Conservation (phyloP, 2,888 invertebrate genomes). For the Pyrochroa serraticornis region DNA sequence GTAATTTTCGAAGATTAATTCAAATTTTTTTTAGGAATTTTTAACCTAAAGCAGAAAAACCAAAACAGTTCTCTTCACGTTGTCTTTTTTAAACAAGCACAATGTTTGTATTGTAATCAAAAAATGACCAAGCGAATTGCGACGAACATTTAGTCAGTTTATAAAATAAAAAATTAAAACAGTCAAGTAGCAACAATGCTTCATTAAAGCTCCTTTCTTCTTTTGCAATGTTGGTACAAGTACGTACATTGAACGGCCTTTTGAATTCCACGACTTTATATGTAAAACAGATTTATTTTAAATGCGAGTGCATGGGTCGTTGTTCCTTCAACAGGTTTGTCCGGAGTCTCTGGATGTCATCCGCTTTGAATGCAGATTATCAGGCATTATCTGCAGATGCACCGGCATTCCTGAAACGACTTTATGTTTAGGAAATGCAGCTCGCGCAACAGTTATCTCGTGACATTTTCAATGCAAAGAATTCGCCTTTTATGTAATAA, state of each 20-base stretch:
- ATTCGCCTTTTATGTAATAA: slow-evolving; percentile 10
- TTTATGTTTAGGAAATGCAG: slow-evolving; percentile 24
- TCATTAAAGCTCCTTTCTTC: slow-evolving; percentile 18
- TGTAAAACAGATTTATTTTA: slow-evolving; percentile 31
- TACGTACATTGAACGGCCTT: slow-evolving; percentile 15
- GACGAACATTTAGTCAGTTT: no score
- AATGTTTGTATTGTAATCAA: no score
- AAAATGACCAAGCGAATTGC: no score
- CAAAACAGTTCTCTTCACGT: no score
- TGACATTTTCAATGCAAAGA: slow-evolving; percentile 18
- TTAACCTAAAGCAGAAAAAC: no score
- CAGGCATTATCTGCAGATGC: slow-evolving; percentile 17
- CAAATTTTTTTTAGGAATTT: no score
- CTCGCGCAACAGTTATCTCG: slow-evolving; percentile 13
- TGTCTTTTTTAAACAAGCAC: no score
- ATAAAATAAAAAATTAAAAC: no score
- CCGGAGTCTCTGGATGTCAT: slow-evolving; percentile 20
- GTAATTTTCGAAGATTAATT: no score
- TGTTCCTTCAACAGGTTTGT: slow-evolving; percentile 43
- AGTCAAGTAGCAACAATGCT: slow-evolving; percentile 4
- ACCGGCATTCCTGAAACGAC: slow-evolving; percentile 20
- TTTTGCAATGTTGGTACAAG: slow-evolving; percentile 5
- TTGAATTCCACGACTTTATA: slow-evolving; percentile 35
- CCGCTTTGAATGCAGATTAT: slow-evolving; percentile 29
- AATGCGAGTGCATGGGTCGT: slow-evolving; percentile 37